phyloP scores from a whole-genome alignment of 2,113 vertebrate genomes.

The Leuciscus idus region DNA sequence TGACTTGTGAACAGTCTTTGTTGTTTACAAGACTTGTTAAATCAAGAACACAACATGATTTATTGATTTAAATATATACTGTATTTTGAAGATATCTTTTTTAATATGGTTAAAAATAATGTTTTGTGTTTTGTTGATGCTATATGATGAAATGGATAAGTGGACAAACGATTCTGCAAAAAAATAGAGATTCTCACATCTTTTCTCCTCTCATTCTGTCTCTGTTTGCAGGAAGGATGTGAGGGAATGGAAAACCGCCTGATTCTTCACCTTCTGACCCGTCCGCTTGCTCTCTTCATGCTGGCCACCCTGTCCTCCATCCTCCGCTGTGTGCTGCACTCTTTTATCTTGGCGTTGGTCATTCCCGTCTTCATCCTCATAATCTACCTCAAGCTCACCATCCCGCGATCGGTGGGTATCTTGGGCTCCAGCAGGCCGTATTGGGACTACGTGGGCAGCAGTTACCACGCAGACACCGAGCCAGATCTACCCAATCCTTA shows the following conservation, averaged over 20 bases:
- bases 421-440: constrained; percentile 77
- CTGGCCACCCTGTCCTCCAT: constrained; percentile 81
- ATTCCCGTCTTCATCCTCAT: constrained; percentile 83
- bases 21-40: no score
- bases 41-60: no score
- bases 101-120: neutral
- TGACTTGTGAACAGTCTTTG: no score
- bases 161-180: neutral
- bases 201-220: neutral
- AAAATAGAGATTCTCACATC: neutral
- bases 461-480: constrained; percentile 67
- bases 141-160: neutral
- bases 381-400: constrained; percentile 82
- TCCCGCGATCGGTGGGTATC: constrained; percentile 78
- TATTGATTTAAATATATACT: no score
- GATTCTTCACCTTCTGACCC: constrained; percentile 83
- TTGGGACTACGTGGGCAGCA: constrained; percentile 81
- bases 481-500: constrained; percentile 70
- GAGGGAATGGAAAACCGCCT: constrained; percentile 86
- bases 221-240: constrained; percentile 78
- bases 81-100: no score
- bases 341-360: constrained; percentile 83
- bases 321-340: constrained; percentile 84
- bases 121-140: neutral
- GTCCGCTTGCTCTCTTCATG: constrained; percentile 80